Conservation (phyloP, 2,888 invertebrate species). For the Microchrysa polita region DNA sequence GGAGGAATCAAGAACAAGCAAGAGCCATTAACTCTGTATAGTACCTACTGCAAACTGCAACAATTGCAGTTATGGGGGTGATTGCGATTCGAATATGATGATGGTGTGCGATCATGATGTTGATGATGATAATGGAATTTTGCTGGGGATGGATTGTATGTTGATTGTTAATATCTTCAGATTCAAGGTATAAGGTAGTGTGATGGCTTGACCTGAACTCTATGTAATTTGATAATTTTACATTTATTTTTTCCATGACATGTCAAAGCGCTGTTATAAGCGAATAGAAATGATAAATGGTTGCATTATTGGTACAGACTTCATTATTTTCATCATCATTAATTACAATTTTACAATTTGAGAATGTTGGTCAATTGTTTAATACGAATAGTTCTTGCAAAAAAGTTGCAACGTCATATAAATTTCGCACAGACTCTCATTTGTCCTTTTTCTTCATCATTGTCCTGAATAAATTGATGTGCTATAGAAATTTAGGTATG, state of each 20-base stretch:
- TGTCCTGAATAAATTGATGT: no score
- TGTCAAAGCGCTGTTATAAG: no score
- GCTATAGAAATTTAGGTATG: no score
- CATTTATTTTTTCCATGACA: no score
- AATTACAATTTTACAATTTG: slow-evolving; percentile 35
- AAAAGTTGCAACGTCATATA: neutral
- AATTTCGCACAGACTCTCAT: neutral
- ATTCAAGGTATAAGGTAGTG: no score
- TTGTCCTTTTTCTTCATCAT: no score
- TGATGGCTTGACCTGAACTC: no score
- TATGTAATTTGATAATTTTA: no score
- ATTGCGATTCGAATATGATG: slow-evolving; percentile 8
- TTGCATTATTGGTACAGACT: no score
- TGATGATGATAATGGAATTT: slow-evolving; percentile 23
- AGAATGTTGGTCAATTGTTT: no score
- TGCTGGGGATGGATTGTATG: neutral
- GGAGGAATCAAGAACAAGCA: neutral
- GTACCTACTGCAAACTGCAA: slow-evolving; percentile 25
- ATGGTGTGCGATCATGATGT: slow-evolving; percentile 19
- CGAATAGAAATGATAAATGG: no score
- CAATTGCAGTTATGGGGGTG: neutral
- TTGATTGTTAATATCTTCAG: slow-evolving; percentile 26
- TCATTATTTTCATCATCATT: no score
- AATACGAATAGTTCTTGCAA: slow-evolving; percentile 10
- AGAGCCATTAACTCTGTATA: neutral